phyloP scores from a whole-genome alignment of 92 coral and sea anemone genomes.

The Heliopora coerulea region DNA sequence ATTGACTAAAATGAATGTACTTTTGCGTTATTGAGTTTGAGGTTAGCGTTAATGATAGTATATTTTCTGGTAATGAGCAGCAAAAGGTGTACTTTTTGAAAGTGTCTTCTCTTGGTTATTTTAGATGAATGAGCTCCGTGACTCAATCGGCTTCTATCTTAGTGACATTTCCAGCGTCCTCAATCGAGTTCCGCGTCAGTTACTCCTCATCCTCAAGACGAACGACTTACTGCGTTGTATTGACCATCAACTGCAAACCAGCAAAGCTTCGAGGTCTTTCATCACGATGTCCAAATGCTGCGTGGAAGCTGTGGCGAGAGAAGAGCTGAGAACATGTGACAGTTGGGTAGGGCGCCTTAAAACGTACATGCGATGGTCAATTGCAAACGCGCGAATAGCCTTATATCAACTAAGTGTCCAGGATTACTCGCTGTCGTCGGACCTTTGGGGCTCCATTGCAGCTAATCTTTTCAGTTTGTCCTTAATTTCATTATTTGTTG shows the following conservation, averaged over 20 bases:
- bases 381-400: constrained; percentile 28
- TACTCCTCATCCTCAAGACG: constrained; percentile 82
- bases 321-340: constrained; percentile 59
- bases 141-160: constrained; percentile 67
- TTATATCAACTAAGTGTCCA: constrained; percentile 39
- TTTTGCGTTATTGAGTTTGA: no score
- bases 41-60: no score
- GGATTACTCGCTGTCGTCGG: constrained; percentile 25
- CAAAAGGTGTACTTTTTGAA: no score
- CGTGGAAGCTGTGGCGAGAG: constrained; percentile 81
- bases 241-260: constrained; percentile 82
- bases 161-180: constrained; percentile 75
- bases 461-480: constrained; percentile 23
- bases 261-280: constrained; percentile 84
- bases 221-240: constrained; percentile 91
- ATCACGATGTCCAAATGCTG: constrained; percentile 97
- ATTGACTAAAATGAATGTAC: no score
- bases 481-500: constrained; percentile 12
- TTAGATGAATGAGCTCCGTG: constrained; percentile 77
- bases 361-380: constrained; percentile 53
- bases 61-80: no score
- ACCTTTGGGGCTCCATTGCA: constrained; percentile 7
- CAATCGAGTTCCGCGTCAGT: constrained; percentile 86
- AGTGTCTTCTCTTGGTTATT: background rate
- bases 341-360: constrained; percentile 77